These are phyloP conservation scores for Muscicapa adusta DNA, from an alignment of 2,113 vertebrate species.

Conservation along the genomic window DNA sequence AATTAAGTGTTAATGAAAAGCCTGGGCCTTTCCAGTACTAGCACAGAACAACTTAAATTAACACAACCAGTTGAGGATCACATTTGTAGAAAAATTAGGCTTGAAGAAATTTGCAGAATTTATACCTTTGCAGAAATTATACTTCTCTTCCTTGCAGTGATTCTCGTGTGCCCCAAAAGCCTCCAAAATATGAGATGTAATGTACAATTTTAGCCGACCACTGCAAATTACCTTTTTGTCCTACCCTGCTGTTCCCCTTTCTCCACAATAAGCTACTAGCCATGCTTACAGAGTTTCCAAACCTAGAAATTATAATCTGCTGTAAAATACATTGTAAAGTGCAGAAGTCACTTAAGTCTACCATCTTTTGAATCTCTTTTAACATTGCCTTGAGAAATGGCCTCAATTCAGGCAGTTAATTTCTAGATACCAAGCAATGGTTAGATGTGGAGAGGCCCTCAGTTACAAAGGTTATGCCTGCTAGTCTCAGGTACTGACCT, in stretches of 20 bases:
- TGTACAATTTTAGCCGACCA: neutral
- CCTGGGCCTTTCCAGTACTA: neutral
- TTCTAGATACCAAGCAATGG: neutral
- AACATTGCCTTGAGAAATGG: neutral
- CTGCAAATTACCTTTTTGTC: neutral
- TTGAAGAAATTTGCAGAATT: neutral
- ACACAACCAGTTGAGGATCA: neutral
- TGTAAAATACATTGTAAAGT: neutral
- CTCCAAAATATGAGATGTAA: neutral
- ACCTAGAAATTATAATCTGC: neutral
- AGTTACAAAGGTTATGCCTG: neutral
- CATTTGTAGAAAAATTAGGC: neutral
- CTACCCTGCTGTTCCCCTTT: neutral
- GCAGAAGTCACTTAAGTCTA: neutral
- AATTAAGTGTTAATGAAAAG: constrained; percentile 70
- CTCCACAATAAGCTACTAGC: neutral
- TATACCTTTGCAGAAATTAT: neutral
- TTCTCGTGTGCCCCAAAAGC: neutral
- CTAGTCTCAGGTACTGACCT: neutral
- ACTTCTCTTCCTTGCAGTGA: neutral
- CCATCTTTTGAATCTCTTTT: neutral
- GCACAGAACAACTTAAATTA: neutral
- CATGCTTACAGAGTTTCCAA: neutral
- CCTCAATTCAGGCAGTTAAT: neutral
- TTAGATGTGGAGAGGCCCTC: neutral